Base-by-base conservation (phyloP, 2,113 vertebrate species). In the Microcebus lehilahytsara region DNA sequence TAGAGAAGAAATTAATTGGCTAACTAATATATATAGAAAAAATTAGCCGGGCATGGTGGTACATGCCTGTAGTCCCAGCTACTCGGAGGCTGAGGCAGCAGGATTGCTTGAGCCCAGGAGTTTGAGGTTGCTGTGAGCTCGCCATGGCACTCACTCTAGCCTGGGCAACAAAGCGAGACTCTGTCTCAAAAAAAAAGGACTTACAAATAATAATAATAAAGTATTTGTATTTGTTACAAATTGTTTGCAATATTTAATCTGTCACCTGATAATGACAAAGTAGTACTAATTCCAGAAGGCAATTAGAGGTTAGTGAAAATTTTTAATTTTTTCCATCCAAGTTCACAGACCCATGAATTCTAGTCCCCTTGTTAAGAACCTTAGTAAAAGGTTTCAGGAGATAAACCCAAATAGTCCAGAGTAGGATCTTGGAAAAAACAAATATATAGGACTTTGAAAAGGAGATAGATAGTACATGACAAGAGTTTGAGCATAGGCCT, bases 241-340 rank as follows among this genome's bases (percentile, higher is more conserved):
- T 89, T 85, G 56, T 23, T 96, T 91, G 27, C 16, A 34, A 56
- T 92, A 34, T 84, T 95, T 95, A 92, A 91, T 53, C 8, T 87
- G 49, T 92, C 42, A 84, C 22, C 60, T 88, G 30, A 20, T 62
- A 51, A 30, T 84, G 32, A 84, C 23, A 77, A 86, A 58, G 25
- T 67, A 60, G 11, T 51, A 75, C 49, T 74, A 88, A 77, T 83
- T 49, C 69, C 23, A 46, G 60, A 13, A 85, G 22, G 60, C 34
- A 80, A 1, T 53, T 78, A 67, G 66, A 85, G 30, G 58, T 93
- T 85, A 67, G 56, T 80, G 75, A 77, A n/a, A 66, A 75, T 67
- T 30, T 75, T 9, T 85, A 20, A 16, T 40, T 69, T 83, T 85
- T 79, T 92, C 64, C 5, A 30, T 58, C 34, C 5, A n/a, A 12